Base-by-base conservation (phyloP, 2,888 invertebrate genomes). In the Pocota personata region DNA sequence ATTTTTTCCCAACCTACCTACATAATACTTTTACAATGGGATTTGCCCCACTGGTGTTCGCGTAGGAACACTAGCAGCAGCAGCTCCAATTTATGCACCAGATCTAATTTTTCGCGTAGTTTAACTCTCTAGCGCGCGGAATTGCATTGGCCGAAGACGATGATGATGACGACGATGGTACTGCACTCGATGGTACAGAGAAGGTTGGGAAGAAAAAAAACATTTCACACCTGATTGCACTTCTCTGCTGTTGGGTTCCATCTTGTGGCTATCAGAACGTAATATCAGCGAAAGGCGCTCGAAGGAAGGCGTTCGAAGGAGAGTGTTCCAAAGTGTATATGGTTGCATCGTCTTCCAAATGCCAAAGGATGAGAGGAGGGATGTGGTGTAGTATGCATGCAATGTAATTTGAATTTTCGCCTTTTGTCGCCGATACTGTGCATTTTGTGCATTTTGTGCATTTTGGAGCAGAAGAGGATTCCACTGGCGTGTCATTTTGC, bases 171-270 rank as follows among this genome's bases (percentile, higher is more conserved):
- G 37, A 43, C 32, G 35, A 62, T 30, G 57, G 57, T 60, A 71
- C 8, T 76, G 76, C 55, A 43, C 55, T 66, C 43, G 32, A 66
- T 19, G 50, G 21, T 8, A 37, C 14, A 69, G 40, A 37, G 37
- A 24, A 37, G 16, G 32, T 21, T 64, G 40, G 8, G 14, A 62
- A 2, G 48, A 69, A 64, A 71, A 57, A 66, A 48, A 66, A 64
- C 40, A 82, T 77, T 86, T 82, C 82, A 86, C 82, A 86, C 82
- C 76, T 82, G 86, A 86, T 82, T 86, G 82, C 82, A 82, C 50
- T 86, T 66, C 71, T 72, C 76, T 55, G 43, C 64, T 43, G 14
- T 16, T 58, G 86, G 66, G 48, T 40, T 58, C 30, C 86, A 72
- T 76, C 80, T 82, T 82, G 66, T 62, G 66, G 76, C 82, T 82